These are phyloP conservation scores for Frankliniella fusca DNA, from an alignment of 2,888 invertebrate species.

Conservation along the genomic window DNA sequence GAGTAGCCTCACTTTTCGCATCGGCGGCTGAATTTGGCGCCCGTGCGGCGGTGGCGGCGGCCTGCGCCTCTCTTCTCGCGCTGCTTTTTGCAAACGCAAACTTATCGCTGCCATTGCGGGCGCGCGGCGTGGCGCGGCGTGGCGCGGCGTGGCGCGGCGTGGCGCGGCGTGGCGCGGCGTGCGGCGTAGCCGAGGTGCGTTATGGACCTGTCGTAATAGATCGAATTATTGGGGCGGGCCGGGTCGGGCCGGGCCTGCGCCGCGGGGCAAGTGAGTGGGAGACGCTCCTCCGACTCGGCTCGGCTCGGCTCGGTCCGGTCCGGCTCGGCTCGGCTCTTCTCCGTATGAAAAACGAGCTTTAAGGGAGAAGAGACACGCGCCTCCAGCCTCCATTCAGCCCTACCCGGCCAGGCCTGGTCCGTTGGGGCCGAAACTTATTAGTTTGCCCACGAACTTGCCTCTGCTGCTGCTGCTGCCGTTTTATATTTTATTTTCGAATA, in stretches of 20 bases:
- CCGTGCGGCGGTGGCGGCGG: too few species aligned
- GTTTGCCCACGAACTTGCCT: too few species aligned
- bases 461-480: too few species aligned
- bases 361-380: too few species aligned
- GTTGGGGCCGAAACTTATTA: too few species aligned
- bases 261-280: background rate
- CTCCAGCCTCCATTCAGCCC: too few species aligned
- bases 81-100: background rate
- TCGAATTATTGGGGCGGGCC: background rate
- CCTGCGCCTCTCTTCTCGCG: background rate
- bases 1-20: conserved; percentile 8
- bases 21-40: background rate
- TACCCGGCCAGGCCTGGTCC: too few species aligned
- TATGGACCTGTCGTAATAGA: conserved; percentile 17
- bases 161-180: background rate
- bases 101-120: background rate
- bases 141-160: background rate
- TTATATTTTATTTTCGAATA: too few species aligned
- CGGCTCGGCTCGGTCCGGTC: background rate
- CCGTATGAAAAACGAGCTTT: too few species aligned
- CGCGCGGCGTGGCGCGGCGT: background rate
- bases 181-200: background rate
- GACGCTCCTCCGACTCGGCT: background rate
- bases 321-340: too few species aligned
- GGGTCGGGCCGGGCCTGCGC: background rate